phyloP scores from a whole-genome alignment of 2,888 invertebrate species.

The Volucella zonaria region DNA sequence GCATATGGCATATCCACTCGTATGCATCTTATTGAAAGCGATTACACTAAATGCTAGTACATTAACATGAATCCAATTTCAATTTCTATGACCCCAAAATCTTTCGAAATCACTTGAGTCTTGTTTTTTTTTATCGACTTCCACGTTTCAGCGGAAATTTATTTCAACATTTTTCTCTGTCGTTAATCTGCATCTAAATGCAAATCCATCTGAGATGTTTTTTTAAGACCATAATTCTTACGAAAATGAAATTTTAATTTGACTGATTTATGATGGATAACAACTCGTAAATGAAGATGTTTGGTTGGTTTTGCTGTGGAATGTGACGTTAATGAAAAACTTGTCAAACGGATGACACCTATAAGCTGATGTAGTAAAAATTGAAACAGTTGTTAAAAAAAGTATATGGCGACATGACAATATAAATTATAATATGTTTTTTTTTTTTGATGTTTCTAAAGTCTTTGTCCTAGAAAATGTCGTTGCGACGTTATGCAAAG shows the following conservation, averaged over 20 bases:
- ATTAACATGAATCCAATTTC: too few species aligned
- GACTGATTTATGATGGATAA: conserved; percentile 43
- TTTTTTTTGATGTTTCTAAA: too few species aligned
- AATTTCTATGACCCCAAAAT: too few species aligned
- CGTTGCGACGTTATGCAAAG: too few species aligned
- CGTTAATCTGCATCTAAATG: conserved; percentile 33
- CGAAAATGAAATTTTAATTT: conserved; percentile 37
- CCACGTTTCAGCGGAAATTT: conserved; percentile 2
- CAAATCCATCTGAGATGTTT: conserved; percentile 19
- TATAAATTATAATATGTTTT: too few species aligned
- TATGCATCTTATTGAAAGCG: too few species aligned
- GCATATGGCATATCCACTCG: too few species aligned
- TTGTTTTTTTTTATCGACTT: neutral
- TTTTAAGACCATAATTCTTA: conserved; percentile 41
- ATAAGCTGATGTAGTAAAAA: neutral
- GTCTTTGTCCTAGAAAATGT: too few species aligned
- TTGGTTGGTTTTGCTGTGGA: conserved; percentile 34
- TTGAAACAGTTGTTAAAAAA: neutral
- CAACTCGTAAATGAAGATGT: conserved; percentile 12
- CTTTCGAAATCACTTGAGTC: too few species aligned
- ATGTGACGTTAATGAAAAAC: conserved; percentile 32
- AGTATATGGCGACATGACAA: neutral
- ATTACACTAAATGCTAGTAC: too few species aligned
- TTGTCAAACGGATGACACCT: neutral
- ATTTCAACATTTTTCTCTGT: conserved; percentile 23